phyloP scores from a whole-genome alignment of 2,888 invertebrate genomes.

The Morinoia aosen region DNA sequence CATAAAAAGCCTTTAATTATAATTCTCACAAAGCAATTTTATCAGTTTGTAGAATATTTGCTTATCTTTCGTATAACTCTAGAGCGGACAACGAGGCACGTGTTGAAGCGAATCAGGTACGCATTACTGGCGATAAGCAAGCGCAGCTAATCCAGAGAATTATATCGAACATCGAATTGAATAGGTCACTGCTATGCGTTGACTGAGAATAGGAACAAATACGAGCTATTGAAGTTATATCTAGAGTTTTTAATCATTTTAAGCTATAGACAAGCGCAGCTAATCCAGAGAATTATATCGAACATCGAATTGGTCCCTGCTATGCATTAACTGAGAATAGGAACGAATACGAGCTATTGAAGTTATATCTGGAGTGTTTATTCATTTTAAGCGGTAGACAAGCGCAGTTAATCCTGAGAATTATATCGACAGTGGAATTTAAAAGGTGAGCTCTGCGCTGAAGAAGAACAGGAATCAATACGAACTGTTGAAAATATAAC shows the following conservation, averaged over 20 bases:
- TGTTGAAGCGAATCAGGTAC: too few species aligned
- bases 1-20: not conserved
- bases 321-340: not conserved
- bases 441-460: not conserved
- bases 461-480: not conserved
- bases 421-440: not conserved
- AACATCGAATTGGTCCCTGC: not conserved
- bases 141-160: not conserved
- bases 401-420: not conserved
- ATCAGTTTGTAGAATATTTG: not conserved
- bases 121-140: not conserved
- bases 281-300: not conserved
- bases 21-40: not conserved
- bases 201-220: not conserved
- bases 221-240: not conserved
- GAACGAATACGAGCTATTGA: not conserved
- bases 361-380: not conserved
- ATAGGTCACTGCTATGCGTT: not conserved
- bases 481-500: not conserved
- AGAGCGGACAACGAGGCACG: not conserved
- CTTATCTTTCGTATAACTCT: not conserved
- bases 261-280: not conserved
- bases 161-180: not conserved
- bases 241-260: not conserved
- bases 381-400: not conserved